Conservation (phyloP, 2,888 invertebrate genomes). For the Scaptomyza parva region DNA sequence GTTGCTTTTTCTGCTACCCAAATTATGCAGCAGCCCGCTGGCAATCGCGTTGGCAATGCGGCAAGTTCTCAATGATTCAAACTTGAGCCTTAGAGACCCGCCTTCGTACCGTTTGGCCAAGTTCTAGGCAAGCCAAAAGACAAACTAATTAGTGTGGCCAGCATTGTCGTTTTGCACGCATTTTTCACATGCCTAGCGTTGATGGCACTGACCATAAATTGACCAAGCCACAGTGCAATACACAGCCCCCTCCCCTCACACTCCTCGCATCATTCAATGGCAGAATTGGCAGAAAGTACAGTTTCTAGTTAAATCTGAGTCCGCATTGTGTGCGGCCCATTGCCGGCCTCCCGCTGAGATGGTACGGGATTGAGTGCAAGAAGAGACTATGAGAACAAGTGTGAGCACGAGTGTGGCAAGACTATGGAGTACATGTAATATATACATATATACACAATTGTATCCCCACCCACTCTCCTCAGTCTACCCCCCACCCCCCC, state of each 20-base stretch:
- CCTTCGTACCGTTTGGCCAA: constrained; percentile 25
- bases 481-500: constrained; percentile 4
- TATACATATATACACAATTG: constrained; percentile 48
- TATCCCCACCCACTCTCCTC: neutral
- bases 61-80: constrained; percentile 32
- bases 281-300: constrained; percentile 57
- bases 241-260: constrained; percentile 14
- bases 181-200: constrained; percentile 64
- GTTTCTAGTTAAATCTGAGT: constrained; percentile 71
- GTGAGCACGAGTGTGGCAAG: constrained; percentile 16
- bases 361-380: constrained; percentile 19
- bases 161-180: constrained; percentile 58
- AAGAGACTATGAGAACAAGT: constrained; percentile 36
- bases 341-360: constrained; percentile 58
- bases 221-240: constrained; percentile 15
- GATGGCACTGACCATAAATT: constrained; percentile 70
- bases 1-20: constrained; percentile 61
- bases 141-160: constrained; percentile 75
- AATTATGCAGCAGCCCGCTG: constrained; percentile 71
- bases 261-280: constrained; percentile 40
- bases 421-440: constrained; percentile 42
- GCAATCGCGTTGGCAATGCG: constrained; percentile 32
- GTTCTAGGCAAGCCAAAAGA: constrained; percentile 42
- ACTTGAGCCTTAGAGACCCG: constrained; percentile 31
- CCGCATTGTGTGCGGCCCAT: constrained; percentile 70